Base-by-base conservation (phyloP, 1,140 invertebrate species). In the Zaprionus lachaisei region DNA sequence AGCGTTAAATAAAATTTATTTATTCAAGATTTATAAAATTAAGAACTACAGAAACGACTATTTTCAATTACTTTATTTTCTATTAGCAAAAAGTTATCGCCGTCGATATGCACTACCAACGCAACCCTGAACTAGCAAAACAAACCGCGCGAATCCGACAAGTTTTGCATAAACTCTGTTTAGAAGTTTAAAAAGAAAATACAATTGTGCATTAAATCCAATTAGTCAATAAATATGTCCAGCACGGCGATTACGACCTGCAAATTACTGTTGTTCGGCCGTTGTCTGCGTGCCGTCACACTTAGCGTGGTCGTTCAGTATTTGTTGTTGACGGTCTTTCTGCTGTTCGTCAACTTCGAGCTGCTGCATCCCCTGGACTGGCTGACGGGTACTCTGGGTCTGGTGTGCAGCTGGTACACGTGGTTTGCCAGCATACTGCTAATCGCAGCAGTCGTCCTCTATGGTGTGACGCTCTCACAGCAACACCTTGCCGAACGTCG, bases 381-480 rank as follows among this genome's bases (percentile, higher is more conserved):
- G 94, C 77, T 95, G 9, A 67, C 89, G 24, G 80, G 91, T 20
- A 94, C 94, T 0, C 91, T 95, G 73, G 70, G 89, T 4, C 92
- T 93, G 0, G 80, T 95, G 26, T 93, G 93, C 22, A 94, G 94
- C 7, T 92, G 94, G 4, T 93, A 93, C 70, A 95, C 94, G 64
- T 94, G 94, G 93, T 91, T 93, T 6, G 94, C 94, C 62, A 93
- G 95, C 41, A 77, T 95, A n/a, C 91, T 95, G 2, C 92, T 95
- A 12, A 79, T 93, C 2, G 71, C 86, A 0, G 92, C 95, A 0
- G 94, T 95, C 9, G 93, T 95, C 34, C 76, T 94, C 3, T 94
- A 95, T 83, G 94, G 94, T n/a, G 79, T 95, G 2, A 91, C 95
- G 2, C 94, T 94, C 66, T 94, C 94, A n/a, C 95, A 95, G 83